Conservation (phyloP, 2,888 invertebrate species). For the Drosophila niveifrons region DNA sequence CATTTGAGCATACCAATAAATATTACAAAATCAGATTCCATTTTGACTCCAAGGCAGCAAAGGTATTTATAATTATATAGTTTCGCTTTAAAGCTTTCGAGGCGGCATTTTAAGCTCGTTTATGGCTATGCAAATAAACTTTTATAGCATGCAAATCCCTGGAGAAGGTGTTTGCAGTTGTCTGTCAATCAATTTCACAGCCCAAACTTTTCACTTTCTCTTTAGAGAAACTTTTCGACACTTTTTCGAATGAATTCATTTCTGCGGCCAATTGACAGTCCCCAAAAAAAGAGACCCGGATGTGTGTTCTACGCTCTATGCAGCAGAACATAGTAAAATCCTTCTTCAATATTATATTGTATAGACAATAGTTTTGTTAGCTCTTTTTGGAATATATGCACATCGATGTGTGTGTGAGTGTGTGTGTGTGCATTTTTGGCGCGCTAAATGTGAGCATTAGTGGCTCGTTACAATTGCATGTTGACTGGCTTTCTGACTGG, state of each 20-base stretch:
- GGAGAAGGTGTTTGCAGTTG: constrained; percentile 11
- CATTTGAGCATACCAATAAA: constrained; percentile 1
- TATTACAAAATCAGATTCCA: not conserved
- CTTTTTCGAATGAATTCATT: constrained; percentile 53
- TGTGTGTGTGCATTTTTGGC: constrained; percentile 36
- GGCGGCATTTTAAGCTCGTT: not conserved
- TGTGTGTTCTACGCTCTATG: constrained; percentile 21
- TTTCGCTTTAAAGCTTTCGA: not conserved
- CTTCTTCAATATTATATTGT: constrained; percentile 29
- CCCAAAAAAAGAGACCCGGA: not conserved
- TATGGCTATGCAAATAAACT: not conserved
- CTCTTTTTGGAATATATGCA: not conserved
- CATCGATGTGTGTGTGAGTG: not conserved
- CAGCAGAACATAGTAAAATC: not conserved
- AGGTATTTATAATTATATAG: not conserved
- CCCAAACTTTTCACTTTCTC: constrained; percentile 51
- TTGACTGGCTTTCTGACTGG: constrained; percentile 26
- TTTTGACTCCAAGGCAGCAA: not conserved
- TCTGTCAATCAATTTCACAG: constrained; percentile 58
- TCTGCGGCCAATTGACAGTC: constrained; percentile 48
- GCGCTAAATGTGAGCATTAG: constrained; percentile 76
- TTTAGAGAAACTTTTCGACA: constrained; percentile 57
- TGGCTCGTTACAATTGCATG: constrained; percentile 80
- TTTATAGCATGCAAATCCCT: constrained; percentile 5
- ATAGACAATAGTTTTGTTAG: constrained; percentile 22